Evolutionary conservation across 2,797 vertebrate genomes (phyloP), one percentile per base, ranked within the genome.

Genomic region (Eutrigla gurnardus): DNA sequence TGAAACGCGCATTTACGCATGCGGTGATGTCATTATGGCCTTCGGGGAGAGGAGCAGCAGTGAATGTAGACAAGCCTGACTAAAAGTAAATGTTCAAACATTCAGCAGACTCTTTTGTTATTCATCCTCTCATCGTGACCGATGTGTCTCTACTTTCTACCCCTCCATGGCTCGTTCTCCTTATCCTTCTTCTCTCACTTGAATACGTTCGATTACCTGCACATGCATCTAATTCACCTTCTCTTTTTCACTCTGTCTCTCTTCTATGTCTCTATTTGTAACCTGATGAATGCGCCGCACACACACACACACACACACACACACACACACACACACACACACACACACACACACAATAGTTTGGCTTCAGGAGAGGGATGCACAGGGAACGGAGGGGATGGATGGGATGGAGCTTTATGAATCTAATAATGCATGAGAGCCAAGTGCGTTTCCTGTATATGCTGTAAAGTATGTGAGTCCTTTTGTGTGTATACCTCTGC

Each of bases 1-100:
- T 57, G 25, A 77, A 81, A 55, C 0, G 3, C 62, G 17, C 70
- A 61, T 79, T 66, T 67, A 46, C 66, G 10, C 11, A 2, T n/a
- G 40, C 9, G n/a, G 7, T n/a, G 73, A 79, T 78, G 80, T 83
- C 33, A 80, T 69, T 71, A 43, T 40, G 70, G 43, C 72, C 65
- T 49, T 53, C 0, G 50, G 55, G 81, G 10, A 43, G 60, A 78
- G 46, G 5, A 37, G 47, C 67, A 33, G 68, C 0, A 6, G 18
- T 50, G 13, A 50, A 62, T 64, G 71, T 63, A 57, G 60, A 69
- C 68, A 52, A 17, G 61, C 58, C 7, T 5, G 42, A 63, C 61
- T 82, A 17, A 79, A 88, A 82, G 81, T 70, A 57, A 77, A 75
- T 52, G 72, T 42, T 89, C 54, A 88, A 89, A 88, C 80, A 87